Conservation (phyloP, 2,888 invertebrate genomes). For the Ophonus ardosiacus region DNA sequence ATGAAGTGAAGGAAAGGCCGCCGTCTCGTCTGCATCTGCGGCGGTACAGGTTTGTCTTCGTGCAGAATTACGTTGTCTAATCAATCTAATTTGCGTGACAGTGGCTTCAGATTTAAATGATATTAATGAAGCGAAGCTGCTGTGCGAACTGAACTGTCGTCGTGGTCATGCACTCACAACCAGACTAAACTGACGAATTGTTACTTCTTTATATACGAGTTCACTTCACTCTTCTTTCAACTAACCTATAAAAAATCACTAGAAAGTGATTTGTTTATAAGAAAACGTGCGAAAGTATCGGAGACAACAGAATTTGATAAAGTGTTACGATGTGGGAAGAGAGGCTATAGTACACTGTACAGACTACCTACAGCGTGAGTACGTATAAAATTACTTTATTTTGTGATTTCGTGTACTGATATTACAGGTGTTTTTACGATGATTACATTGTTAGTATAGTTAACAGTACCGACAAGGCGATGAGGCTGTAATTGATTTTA, state of each 20-base stretch:
- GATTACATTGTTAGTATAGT: slow-evolving; percentile 49
- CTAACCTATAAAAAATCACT: too few relatives aligned
- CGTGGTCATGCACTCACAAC: slow-evolving; percentile 30
- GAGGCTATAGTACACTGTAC: not conserved
- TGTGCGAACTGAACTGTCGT: slow-evolving; percentile 24
- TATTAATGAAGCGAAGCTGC: slow-evolving; percentile 60
- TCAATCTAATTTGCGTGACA: slow-evolving; percentile 63
- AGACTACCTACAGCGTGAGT: not conserved
- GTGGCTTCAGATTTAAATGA: slow-evolving; percentile 64
- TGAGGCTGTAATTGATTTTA: slow-evolving; percentile 13
- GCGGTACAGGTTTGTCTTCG: slow-evolving; percentile 51
- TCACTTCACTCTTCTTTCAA: too few relatives aligned
- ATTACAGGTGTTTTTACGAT: slow-evolving; percentile 46
- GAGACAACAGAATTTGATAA: slow-evolving; percentile 12
- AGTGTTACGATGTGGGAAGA: not conserved
- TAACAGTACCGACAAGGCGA: not conserved
- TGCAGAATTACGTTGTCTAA: slow-evolving; percentile 63
- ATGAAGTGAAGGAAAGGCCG: not conserved
- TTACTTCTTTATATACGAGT: slow-evolving; percentile 21
- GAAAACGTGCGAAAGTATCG: slow-evolving; percentile 34
- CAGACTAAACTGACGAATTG: slow-evolving; percentile 24
- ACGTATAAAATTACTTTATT: slow-evolving; percentile 34
- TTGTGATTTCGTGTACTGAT: slow-evolving; percentile 30
- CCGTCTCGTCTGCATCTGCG: slow-evolving; percentile 4
- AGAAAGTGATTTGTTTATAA: slow-evolving; percentile 15